phyloP scores from a whole-genome alignment of 2,888 invertebrate species.

The Eumacrocentrus americanus region DNA sequence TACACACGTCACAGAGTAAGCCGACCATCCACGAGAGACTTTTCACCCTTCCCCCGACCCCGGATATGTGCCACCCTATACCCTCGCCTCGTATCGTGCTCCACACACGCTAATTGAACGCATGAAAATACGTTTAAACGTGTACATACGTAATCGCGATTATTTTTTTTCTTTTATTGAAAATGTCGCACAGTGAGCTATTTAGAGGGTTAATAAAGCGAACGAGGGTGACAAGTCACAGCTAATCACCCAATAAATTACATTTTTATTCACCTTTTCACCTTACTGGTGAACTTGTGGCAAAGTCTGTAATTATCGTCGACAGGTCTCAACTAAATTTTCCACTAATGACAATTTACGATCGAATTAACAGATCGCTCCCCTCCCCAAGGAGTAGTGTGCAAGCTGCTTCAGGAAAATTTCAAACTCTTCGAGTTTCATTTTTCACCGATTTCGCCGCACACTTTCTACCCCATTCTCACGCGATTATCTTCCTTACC shows the following conservation, averaged over 20 bases:
- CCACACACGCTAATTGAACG: background rate
- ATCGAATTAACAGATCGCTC: conserved; percentile 56
- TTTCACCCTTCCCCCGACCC: conserved; percentile 10
- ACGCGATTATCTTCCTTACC: conserved; percentile 15
- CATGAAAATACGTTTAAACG: conserved; percentile 1
- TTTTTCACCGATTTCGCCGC: conserved; percentile 24
- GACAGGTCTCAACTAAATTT: conserved; percentile 54
- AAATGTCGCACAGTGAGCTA: background rate
- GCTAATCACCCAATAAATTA: conserved; percentile 16
- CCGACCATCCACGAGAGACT: conserved; percentile 22
- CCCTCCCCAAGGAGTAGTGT: background rate
- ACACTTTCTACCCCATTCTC: conserved; percentile 14
- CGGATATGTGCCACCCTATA: conserved; percentile 16
- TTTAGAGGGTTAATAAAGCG: background rate
- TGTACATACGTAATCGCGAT: background rate
- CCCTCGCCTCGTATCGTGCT: background rate
- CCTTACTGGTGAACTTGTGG: background rate
- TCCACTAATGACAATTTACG: conserved; percentile 56
- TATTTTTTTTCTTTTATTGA: background rate
- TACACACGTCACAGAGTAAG: conserved; percentile 25
- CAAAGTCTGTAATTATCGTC: conserved; percentile 50
- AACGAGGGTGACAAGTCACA: too few species aligned
- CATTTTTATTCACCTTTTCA: conserved; percentile 1
- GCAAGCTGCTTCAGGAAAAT: conserved; percentile 11
- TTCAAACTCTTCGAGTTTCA: conserved; percentile 28